Evolutionary conservation across 2,113 vertebrate species (phyloP).

Genomic region (Tychaedon coryphoeus): DNA sequence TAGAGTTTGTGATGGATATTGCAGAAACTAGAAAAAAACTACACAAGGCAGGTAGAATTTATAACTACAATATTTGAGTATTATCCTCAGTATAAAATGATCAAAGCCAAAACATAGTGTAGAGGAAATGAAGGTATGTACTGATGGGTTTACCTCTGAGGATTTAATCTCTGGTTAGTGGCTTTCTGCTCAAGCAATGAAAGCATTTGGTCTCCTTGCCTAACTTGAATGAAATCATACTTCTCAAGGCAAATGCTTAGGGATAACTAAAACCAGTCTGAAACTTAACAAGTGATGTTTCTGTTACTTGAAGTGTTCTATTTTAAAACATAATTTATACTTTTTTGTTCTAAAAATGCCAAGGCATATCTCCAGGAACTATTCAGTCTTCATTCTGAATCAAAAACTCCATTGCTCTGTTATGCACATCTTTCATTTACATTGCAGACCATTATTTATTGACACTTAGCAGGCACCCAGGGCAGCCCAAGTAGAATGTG

Average conservation of each 20-base stretch:
- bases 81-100: not conserved
- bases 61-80: not conserved
- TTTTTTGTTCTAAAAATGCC: not conserved
- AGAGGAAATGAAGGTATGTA: not conserved
- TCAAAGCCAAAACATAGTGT: not conserved
- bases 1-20: not conserved
- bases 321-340: not conserved
- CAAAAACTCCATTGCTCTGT: not conserved
- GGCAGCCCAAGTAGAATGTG: not conserved
- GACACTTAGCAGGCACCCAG: not conserved
- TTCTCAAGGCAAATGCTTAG: not conserved
- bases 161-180: not conserved
- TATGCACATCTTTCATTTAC: not conserved
- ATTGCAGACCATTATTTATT: not conserved
- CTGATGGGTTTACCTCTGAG: not conserved
- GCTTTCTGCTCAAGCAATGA: not conserved
- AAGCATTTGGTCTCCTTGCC: not conserved
- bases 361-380: not conserved
- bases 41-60: not conserved
- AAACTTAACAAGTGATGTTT: not conserved
- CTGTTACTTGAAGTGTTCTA: not conserved
- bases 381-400: not conserved
- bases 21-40: not conserved
- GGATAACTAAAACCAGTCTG: not conserved
- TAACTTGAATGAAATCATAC: not conserved